phyloP scores from a whole-genome alignment of 2,888 invertebrate genomes.

The Scaptomyza parva region DNA sequence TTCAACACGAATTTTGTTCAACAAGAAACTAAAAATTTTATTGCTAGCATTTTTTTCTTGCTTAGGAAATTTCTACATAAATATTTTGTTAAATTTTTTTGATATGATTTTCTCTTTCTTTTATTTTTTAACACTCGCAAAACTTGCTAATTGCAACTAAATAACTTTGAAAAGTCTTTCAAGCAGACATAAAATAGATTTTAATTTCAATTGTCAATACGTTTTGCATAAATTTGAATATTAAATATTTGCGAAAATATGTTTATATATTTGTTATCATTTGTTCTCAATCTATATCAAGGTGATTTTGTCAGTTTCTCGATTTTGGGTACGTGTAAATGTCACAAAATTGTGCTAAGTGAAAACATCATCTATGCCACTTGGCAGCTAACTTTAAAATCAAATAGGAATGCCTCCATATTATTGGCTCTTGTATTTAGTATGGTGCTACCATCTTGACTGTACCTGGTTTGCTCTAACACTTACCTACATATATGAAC shows the following conservation, averaged over 20 bases:
- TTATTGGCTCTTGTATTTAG: slow-evolving; percentile 39
- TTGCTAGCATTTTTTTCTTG: neutral
- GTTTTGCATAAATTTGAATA: slow-evolving; percentile 17
- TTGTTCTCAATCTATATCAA: neutral
- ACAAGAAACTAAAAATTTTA: neutral
- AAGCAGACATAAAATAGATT: neutral
- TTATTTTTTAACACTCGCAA: slow-evolving; percentile 57
- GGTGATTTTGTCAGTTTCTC: neutral
- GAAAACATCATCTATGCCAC: slow-evolving; percentile 16
- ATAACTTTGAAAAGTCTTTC: slow-evolving; percentile 27
- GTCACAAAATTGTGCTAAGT: slow-evolving; percentile 56
- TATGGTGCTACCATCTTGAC: slow-evolving; percentile 1
- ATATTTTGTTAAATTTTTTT: slow-evolving; percentile 27
- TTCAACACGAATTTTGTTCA: slow-evolving; percentile 18
- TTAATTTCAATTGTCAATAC: neutral
- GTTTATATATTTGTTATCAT: neutral
- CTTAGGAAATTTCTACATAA: slow-evolving; percentile 7
- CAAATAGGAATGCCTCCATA: slow-evolving; percentile 24
- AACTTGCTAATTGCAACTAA: slow-evolving; percentile 60
- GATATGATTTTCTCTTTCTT: slow-evolving; percentile 28
- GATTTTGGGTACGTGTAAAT: neutral
- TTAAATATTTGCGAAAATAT: slow-evolving; percentile 26
- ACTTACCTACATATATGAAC: neutral
- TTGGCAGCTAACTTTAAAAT: slow-evolving; percentile 24
- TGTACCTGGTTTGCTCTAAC: neutral